Evolutionary conservation across 2,797 vertebrate genomes (phyloP), one percentile per base, ranked within the genome.

Genomic region (Diplodus sargus): DNA sequence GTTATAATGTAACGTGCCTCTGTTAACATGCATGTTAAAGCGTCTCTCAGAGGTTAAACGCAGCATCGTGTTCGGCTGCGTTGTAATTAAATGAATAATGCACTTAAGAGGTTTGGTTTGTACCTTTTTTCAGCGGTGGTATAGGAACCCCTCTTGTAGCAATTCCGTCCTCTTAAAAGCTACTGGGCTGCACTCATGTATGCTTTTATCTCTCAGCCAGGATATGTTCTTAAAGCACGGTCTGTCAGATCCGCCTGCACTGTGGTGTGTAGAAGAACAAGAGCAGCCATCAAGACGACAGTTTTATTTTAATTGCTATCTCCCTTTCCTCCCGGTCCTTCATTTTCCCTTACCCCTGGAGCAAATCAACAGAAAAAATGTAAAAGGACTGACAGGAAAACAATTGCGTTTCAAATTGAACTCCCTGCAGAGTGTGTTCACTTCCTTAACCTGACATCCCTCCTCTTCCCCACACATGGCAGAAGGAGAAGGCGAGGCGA

Each of bases 291-390:
- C 93, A 94, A 94, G 93, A 95, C 90, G 89, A 90, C 95, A 93
- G 94, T 94, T 95, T 94, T 93, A 94, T 95, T 95, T 95, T 95
- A 95, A 95, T 96, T 95, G 92, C 93, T 93, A 94, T 94, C 91
- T 93, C 92, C 88, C 90, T 93, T 94, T 92, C 91, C 90, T 94
- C 90, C 84, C 91, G 81, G 92, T 92, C 93, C 92, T 95, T 95
- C 93, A 95, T 93, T 95, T 96, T 95, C 95, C 94, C 94, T 95
- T 94, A 94, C 93, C 93, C 95, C 96, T 94, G 94, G 95, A 96
- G 94, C 93, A 93, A 95, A 94, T 93, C 91, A 94, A 95, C 92
- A 92, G 91, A 91, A 94, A 93, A 93, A 94, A 94, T 95, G 93
- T 91, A 93, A 92, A 93, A 92, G 93, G 93, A 93, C 93, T 95